Evolutionary conservation across 35 echinoderm and acorn worm genomes (phyloP), one percentile per base, ranked within the genome.

Genomic region (Chiridota heheva): DNA sequence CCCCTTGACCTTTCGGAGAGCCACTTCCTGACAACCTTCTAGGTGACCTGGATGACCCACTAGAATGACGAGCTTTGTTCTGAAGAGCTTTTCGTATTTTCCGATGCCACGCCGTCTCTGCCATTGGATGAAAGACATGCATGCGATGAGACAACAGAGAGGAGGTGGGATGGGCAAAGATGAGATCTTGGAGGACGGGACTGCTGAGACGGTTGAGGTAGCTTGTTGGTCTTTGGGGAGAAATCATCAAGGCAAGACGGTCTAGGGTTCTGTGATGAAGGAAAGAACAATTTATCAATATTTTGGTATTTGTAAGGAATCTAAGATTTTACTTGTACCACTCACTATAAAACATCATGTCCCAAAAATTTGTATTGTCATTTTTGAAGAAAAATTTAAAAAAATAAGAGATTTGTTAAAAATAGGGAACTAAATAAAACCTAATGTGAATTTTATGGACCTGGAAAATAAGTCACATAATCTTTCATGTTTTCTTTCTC

Each of bases 71-170:
- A 39, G 31, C 44, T 44, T 81, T 33, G 16, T 39, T 39, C 53
- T 57, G 7, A 37, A 60, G 58, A 34, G 15, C 35, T 34, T 83
- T 83, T 72, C 80, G 40, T 24, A 98, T 74, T 36, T 78, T 78
- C 24, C 81, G 80, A 65, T 98, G 95, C 95, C 95, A 98, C 6
- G 42, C 70, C 1, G 89, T 92, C 81, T 98, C 95, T 25, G 84
- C 65, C 88, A 98, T 98, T 63, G 58, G 88, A 69, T 98, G 81
- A 41, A 72, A 75, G 36, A 55, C 60, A 58, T 98, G 95, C 27
- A 40, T 89, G 26, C 53, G 60, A 55, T 98, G 95, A 26, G 85
- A 72, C n/a, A 87, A 40, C 45, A 98, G 18, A 36, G 70, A 81
- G 63, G 85, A 88, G 18, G 87, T 85, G 27, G 12, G 69, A 16